Base-by-base conservation (phyloP, 2,113 vertebrate genomes). In the Nyctibius bracteatus region DNA sequence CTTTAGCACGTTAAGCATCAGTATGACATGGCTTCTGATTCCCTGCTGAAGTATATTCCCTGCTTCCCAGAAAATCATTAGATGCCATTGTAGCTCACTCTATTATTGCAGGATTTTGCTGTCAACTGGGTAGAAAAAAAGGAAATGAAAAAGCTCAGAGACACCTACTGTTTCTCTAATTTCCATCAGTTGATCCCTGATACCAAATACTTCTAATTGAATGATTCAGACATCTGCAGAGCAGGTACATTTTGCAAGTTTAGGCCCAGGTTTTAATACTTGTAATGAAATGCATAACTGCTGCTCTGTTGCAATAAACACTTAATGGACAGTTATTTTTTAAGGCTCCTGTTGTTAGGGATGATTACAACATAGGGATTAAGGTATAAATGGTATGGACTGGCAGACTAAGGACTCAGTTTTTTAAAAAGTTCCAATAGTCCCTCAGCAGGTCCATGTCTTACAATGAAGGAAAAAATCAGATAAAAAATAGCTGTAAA, bases 1-100 rank as follows among this genome's bases (percentile, higher is more conserved):
- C 68, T 57, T 68, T 6, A 68, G 46, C 47, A 61, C 24, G 55
- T 51, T 74, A 94, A 88, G n/a, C 47, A 86, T 72, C 58, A 62
- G 41, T 46, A n/a, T 58, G 74, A 75, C 44, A 28, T 11, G 24
- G 28, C 62, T 93, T 81, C 85, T 90, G 74, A 28, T 67, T 92
- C 81, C 85, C 81, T 75, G 77, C 44, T 1, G 52, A 75, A 94
- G 52, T 41, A 9, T 30, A 79, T 84, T 87, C 89, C 57, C 52
- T 84, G 70, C 79, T 85, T 90, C 74, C 43, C 67, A 96, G 55
- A 94, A 88, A 95, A 93, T 70, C 75, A 63, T 73, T 86, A 88
- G 85, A 63, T 81, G 33, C 35, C 80, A 73, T 59, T 73, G 88
- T 63, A 90, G 33, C 72, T 83, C 47, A 67, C 33, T 52, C 30